Evolutionary conservation across 1,140 invertebrate species (phyloP), one percentile per base, ranked within the genome.

Genomic region (Drosophila auraria): DNA sequence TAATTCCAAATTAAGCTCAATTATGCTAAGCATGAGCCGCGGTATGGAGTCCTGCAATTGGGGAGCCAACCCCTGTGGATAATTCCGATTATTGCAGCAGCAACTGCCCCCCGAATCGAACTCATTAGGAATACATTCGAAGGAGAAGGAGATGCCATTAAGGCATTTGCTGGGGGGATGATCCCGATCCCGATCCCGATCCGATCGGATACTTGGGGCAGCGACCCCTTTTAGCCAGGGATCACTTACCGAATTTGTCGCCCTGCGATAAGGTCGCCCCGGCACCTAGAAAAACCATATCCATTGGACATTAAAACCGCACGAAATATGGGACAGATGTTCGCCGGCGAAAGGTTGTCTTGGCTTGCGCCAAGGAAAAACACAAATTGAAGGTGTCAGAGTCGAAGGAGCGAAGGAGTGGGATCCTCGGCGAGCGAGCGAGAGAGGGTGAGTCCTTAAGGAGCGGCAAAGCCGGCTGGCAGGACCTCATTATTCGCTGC

Each of bases 281-380:
- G 45, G 63, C 74, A 65, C 47, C 66, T 69, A 65, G 47, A 49
- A 59, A 44, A 71, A 40, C 54, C 58, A 66, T 58, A 72, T 47
- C 64, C 62, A 25, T 57, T 6, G 63, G 69, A 54, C 86, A 91
- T 91, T 90, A 90, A 89, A 86, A 82, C 76, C 76, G 68, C 82
- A 90, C 86, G 82, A 90, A 80, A 90, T 90, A 90, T 90, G 86
- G 87, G 86, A 90, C 86, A 90, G 86, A 90, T 90, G 86, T 90
- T 87, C 81, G 51, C 38, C 44, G 30, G 47, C 17, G 60, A 62
- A 66, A 45, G 57, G 64, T 60, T 73, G 53, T 8, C 78, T 90
- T 90, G 86, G 86, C 86, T 90, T 90, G 86, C 74, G 86, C 86
- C 86, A 71, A 89, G 69, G 63, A 77, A 82, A 56, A 82, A 71